Evolutionary conservation across 35 echinoderm and acorn worm genomes (phyloP).

Genomic region (Stichopus chloronotus): DNA sequence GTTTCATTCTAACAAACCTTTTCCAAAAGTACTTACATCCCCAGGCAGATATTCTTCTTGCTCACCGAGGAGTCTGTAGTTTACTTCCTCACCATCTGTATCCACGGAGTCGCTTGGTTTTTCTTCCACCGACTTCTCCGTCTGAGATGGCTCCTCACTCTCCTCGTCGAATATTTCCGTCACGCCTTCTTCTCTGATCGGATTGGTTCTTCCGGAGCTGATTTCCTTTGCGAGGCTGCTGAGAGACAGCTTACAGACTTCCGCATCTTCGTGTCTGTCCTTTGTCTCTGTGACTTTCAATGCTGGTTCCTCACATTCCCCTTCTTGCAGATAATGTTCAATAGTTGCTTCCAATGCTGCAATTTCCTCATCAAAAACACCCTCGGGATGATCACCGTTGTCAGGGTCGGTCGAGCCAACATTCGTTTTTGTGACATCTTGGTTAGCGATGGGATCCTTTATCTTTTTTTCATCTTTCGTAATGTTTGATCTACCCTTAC

Average conservation of each 20-base stretch:
- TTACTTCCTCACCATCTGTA: background rate
- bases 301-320: background rate
- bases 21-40: constrained; percentile 10
- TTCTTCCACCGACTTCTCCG: background rate
- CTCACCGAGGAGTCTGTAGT: constrained; percentile 21
- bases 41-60: constrained; percentile 19
- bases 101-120: background rate
- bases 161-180: background rate
- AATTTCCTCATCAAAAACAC: background rate
- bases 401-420: background rate
- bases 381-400: background rate
- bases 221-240: background rate
- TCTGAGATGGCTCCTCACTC: background rate
- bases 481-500: background rate
- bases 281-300: background rate
- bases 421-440: background rate
- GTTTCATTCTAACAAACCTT: too few relatives aligned
- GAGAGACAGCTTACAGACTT: background rate
- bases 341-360: background rate
- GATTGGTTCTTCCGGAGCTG: background rate
- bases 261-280: background rate
- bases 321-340: background rate
- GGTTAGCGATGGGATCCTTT: background rate
- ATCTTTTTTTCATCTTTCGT: background rate
- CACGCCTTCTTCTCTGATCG: background rate